phyloP scores from a whole-genome alignment of 2,888 invertebrate genomes.

The Hetaerina titia region DNA sequence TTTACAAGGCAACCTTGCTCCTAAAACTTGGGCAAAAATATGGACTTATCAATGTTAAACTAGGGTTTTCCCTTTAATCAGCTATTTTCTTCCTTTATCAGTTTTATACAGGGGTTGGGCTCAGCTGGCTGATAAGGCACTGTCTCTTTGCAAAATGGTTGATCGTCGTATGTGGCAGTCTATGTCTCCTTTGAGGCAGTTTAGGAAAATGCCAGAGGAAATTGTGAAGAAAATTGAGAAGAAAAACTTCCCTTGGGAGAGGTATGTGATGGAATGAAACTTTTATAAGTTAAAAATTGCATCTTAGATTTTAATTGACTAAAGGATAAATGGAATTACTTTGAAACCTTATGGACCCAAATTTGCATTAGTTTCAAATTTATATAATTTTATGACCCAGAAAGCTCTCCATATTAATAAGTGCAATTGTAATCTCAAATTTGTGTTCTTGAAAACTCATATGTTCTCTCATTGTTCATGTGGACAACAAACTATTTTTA shows the following conservation, averaged over 20 bases:
- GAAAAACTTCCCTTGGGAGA: conserved; percentile 96
- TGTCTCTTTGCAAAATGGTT: conserved; percentile 99
- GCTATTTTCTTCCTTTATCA: conserved; percentile 77
- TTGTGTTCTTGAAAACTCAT: too few relatives aligned
- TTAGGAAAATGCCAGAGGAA: conserved; percentile 98
- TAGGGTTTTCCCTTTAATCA: not conserved
- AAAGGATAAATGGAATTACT: not conserved
- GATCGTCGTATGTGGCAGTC: conserved; percentile 99
- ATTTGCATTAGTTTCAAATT: too few relatives aligned
- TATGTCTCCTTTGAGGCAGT: conserved; percentile 98
- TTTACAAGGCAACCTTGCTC: too few relatives aligned
- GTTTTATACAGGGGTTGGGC: conserved; percentile 97
- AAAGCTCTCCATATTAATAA: too few relatives aligned
- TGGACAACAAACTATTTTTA: too few relatives aligned
- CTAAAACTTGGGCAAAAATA: too few relatives aligned
- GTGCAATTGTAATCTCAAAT: too few relatives aligned
- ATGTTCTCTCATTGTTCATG: too few relatives aligned
- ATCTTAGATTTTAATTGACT: not conserved
- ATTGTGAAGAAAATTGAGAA: conserved; percentile 98
- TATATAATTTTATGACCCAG: too few relatives aligned
- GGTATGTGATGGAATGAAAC: conserved; percentile 65
- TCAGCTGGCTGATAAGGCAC: conserved; percentile 95
- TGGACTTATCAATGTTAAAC: too few relatives aligned
- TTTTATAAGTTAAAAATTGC: too few relatives aligned
- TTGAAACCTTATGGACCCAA: too few relatives aligned